phyloP scores from a whole-genome alignment of 2,797 vertebrate genomes.

The Onychomys torridus region DNA sequence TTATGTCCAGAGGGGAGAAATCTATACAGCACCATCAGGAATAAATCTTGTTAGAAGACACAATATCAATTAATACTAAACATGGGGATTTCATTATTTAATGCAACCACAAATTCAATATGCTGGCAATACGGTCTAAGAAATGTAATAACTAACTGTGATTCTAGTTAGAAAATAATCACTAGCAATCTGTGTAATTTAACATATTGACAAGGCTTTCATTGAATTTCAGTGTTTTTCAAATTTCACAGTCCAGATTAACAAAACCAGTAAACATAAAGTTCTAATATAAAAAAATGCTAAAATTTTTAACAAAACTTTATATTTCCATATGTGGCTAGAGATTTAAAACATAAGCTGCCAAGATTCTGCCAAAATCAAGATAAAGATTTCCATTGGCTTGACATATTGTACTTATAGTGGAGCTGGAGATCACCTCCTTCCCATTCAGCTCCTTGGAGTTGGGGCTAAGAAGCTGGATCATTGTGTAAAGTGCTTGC shows the following conservation, averaged over 20 bases:
- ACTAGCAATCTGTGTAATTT: constrained; percentile 84
- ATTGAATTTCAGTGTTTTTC: constrained; percentile 69
- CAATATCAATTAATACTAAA: constrained; percentile 76
- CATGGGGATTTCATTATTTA: constrained; percentile 72
- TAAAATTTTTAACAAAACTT: constrained; percentile 69
- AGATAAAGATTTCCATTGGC: constrained; percentile 61
- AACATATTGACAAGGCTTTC: constrained; percentile 81
- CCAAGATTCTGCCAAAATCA: constrained; percentile 32
- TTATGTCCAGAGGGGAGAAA: too few species aligned
- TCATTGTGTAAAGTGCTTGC: neutral
- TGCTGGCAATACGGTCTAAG: constrained; percentile 77
- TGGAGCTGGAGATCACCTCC: neutral
- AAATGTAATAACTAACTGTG: constrained; percentile 73
- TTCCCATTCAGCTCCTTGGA: neutral
- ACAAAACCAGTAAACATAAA: constrained; percentile 43
- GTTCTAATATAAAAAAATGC: constrained; percentile 69
- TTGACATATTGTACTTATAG: neutral
- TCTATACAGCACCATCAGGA: constrained; percentile 60
- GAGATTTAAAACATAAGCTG: constrained; percentile 66
- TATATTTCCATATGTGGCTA: constrained; percentile 53
- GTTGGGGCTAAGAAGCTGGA: neutral
- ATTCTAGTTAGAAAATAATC: constrained; percentile 83
- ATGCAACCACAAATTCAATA: constrained; percentile 79
- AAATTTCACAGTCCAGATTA: constrained; percentile 63
- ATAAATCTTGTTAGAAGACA: constrained; percentile 77